Evolutionary conservation across 2,888 invertebrate species (phyloP), one percentile per base, ranked within the genome.

Genomic region (Drosophila colorata): DNA sequence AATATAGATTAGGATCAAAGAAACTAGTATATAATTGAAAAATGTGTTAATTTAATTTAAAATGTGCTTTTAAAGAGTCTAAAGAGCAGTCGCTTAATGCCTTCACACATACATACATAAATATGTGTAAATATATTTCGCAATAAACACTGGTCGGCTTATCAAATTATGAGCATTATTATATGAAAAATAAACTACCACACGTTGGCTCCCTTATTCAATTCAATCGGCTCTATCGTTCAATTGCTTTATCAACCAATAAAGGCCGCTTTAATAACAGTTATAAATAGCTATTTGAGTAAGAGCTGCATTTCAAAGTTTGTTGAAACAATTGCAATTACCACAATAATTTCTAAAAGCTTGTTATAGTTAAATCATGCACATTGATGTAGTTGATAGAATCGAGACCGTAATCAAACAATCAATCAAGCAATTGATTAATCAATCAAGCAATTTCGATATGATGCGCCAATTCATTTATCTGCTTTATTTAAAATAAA

Each of bases 231-330:
- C 47, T 73, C 1, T 37, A 43, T 28, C 7, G 31, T 13, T 48
- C 16, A 53, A 58, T 25, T 63, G 63, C 55, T 43, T 76, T 73
- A 73, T 73, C 77, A 59, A 55, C 7, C 28, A 57, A 38, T 53
- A 61, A 58, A 55, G 47, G 14, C 5, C 23, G 0, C 11, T 18
- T 18, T 28, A 25, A 13, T 18, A 18, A 49, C 18, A 37, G n/a
- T 31, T 61, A 69, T 52, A 64, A 73, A 73, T 70, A 70, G 20
- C 18, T 11, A 5, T 1, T 13, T 28, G 20, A 31, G 13, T 18
- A 37, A 44, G 11, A 33, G n/a, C 2, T 35, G 44, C 31, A 53
- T 47, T 58, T 35, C 20, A 51, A 35, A 18, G 18, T 23, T 40
- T 48, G 31, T 41, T 4, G 25, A 35, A 75, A 46, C 37, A 41